Evolutionary conservation across 2,113 vertebrate species (phyloP).

Genomic region (Myotis brandtii): DNA sequence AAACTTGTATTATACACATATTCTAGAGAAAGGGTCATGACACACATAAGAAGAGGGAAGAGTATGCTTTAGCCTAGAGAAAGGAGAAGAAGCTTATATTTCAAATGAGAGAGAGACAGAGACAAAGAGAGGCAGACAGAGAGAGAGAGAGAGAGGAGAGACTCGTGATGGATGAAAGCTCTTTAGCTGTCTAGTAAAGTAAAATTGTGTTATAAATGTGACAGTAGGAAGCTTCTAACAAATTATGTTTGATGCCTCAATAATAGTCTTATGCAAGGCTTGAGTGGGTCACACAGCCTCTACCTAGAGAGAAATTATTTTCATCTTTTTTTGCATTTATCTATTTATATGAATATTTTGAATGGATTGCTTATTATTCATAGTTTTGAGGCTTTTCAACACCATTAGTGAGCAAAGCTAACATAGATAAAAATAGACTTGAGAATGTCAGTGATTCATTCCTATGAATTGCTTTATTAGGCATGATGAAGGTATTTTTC

Average conservation of each 20-base stretch:
- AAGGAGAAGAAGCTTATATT: neutral
- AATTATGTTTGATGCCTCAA: constrained; percentile 17
- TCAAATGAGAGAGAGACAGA: neutral
- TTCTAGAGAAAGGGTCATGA: neutral
- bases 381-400: constrained; percentile 11
- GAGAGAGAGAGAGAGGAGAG: neutral
- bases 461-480: neutral
- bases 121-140: neutral
- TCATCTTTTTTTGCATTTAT: neutral
- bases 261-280: neutral
- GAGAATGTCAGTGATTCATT: constrained; percentile 15
- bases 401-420: neutral
- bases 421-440: neutral
- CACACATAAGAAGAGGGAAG: neutral
- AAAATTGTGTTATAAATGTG: constrained; percentile 32
- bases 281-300: neutral
- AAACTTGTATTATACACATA: neutral
- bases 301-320: neutral
- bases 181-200: constrained; percentile 38
- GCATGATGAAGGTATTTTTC: neutral
- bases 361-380: neutral
- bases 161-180: neutral
- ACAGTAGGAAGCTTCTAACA: constrained; percentile 39
- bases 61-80: neutral
- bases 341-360: neutral